Percentiles rank a stretch among this genome's conserved stretches.
These are phyloP conservation scores for Equus quagga DNA, from an alignment of 2,113 vertebrate genomes.

Conservation along the genomic window DNA sequence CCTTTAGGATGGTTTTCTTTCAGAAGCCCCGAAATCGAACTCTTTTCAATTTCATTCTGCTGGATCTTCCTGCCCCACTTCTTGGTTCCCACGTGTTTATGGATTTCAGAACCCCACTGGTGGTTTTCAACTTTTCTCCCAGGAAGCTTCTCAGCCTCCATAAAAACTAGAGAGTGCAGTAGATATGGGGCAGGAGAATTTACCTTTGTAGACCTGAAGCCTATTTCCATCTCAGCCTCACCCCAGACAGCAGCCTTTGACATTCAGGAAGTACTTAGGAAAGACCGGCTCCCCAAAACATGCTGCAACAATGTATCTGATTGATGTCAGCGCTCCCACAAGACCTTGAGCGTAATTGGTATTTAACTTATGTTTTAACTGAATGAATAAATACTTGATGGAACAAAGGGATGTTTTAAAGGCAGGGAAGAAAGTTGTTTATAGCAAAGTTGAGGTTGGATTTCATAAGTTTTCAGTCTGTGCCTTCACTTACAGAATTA, in stretches of 20 bases:
- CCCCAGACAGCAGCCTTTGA: not conserved
- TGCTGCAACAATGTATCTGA: not conserved
- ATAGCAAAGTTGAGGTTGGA: not conserved
- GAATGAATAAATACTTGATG: not conserved
- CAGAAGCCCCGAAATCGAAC: not conserved
- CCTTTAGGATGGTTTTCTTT: not conserved
- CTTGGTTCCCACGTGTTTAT: not conserved
- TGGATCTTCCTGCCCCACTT: not conserved
- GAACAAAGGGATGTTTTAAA: constrained; percentile 14
- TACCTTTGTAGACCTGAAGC: not conserved
- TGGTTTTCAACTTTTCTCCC: not conserved
- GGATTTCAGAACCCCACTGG: not conserved
- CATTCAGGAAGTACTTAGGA: not conserved
- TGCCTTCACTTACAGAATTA: not conserved
- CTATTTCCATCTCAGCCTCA: not conserved
- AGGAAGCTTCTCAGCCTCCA: not conserved
- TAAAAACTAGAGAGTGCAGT: not conserved
- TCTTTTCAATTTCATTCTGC: not conserved
- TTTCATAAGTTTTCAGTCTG: not conserved
- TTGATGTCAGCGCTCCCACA: not conserved
- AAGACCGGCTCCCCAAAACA: not conserved
- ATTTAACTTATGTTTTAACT: not conserved
- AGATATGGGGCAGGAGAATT: not conserved
- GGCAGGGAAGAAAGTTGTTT: not conserved
- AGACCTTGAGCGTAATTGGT: not conserved